phyloP scores from a whole-genome alignment of 2,113 vertebrate species.

The Leptodactylus fuscus region DNA sequence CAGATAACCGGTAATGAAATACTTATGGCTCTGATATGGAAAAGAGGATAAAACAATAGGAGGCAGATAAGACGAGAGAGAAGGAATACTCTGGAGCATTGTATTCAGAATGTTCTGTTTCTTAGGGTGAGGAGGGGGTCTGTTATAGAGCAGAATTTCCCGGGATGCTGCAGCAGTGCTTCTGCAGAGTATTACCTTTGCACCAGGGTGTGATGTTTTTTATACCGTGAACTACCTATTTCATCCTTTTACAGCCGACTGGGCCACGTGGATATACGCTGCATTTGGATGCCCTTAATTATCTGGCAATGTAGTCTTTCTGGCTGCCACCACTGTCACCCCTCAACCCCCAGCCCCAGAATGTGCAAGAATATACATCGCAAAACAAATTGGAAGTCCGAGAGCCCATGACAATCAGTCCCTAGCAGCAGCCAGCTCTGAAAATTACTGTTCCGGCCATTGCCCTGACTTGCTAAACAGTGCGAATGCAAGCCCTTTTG shows the following conservation, averaged over 20 bases:
- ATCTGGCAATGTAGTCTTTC: conserved; percentile 20
- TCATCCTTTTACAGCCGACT: conserved; percentile 34
- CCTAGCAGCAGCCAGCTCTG: conserved; percentile 96
- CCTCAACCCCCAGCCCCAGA: conserved; percentile 78
- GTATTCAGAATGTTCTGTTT: conserved; percentile 64
- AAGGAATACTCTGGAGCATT: conserved; percentile 64
- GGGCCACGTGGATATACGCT: conserved; percentile 4
- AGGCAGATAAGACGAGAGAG: conserved; percentile 67
- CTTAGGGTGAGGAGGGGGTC: conserved; percentile 8
- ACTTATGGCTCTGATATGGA: conserved; percentile 85
- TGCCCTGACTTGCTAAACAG: conserved; percentile 99
- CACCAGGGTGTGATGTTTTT: conserved; percentile 12
- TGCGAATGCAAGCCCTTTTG: conserved; percentile 83
- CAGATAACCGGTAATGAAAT: conserved; percentile 93
- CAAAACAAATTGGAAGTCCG: conserved; percentile 93
- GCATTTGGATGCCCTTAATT: conserved; percentile 42
- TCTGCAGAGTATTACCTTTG: conserved; percentile 25
- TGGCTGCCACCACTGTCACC: conserved; percentile 7
- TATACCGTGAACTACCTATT: conserved; percentile 14
- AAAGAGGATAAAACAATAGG: conserved; percentile 82
- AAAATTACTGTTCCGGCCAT: conserved; percentile 99
- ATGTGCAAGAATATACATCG: conserved; percentile 89
- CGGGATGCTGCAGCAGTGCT: neutral
- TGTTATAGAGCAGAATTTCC: conserved; percentile 1
- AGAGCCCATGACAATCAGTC: conserved; percentile 98